Evolutionary conservation across 1,140 invertebrate genomes (phyloP).

Genomic region (Drosophila neocordata): DNA sequence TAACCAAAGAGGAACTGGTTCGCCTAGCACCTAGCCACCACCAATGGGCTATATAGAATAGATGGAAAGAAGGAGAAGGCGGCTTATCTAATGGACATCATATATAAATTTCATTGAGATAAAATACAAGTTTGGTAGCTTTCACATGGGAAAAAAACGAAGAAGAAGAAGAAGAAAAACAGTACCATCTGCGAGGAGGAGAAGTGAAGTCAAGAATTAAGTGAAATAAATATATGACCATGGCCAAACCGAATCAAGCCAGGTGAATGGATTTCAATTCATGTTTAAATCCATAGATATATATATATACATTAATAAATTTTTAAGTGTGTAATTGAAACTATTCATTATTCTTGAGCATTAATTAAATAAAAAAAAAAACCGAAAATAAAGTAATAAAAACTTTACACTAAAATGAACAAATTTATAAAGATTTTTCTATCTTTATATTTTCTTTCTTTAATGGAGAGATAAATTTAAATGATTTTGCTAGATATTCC

Average conservation of each 20-base stretch:
- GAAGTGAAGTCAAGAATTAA: slow-evolving; percentile 44
- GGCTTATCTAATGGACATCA: slow-evolving; percentile 19
- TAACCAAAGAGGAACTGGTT: slow-evolving; percentile 3
- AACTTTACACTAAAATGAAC: background rate
- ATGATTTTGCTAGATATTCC: no score
- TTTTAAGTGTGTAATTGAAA: slow-evolving; percentile 7
- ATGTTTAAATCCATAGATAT: no score
- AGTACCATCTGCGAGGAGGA: slow-evolving; percentile 12
- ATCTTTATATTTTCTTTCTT: background rate
- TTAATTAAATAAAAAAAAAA: slow-evolving; percentile 2
- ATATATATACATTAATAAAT: slow-evolving; percentile 7
- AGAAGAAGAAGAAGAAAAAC: no score
- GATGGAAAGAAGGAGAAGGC: background rate
- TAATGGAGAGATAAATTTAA: no score
- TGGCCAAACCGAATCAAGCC: slow-evolving; percentile 38
- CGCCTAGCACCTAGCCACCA: background rate
- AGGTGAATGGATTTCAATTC: slow-evolving; percentile 22
- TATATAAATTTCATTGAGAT: slow-evolving; percentile 28
- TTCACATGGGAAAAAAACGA: slow-evolving; percentile 40
- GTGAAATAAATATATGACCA: slow-evolving; percentile 56
- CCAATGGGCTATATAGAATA: no score
- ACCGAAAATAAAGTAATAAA: background rate
- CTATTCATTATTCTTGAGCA: slow-evolving; percentile 3
- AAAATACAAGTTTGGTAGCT: slow-evolving; percentile 47
- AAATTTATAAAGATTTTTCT: background rate